Base-by-base conservation (phyloP, 2,888 invertebrate genomes). In the Melanostoma scalare region DNA sequence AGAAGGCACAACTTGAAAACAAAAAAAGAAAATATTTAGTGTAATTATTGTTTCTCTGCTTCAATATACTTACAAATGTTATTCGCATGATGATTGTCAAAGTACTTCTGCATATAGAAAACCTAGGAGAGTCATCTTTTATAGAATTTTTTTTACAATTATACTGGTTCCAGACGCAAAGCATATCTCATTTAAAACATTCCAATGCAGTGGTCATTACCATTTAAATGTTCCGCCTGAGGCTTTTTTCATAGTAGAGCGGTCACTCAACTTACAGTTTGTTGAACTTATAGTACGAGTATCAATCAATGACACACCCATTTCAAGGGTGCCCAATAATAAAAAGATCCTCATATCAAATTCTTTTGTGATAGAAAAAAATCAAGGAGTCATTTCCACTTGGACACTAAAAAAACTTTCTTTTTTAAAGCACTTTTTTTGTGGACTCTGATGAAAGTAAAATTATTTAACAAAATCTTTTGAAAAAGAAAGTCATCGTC, bases 121-220 rank as follows among this genome's bases (percentile, higher is more conserved):
- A 10, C 31, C 40, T 40, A n/a, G 10, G 55, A 33, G 38, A 42
- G 56, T n/a, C 46, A 46, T 58, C 58, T 80, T 78, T 65, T 78
- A 73, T 69, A 73, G 77, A 53, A 9, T 69, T 63, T 50, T 46
- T 38, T 9, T 10, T 9, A 46, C 6, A n/a, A 3, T 31, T 38
- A 53, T 67, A 74, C 73, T 20, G 67, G 76, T 82, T 76, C 20
- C 46, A 20, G n/a, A 10, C 4, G 6, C 6, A 31, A 1, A 2
- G 2, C 56, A 35, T 52, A 75, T 78, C 46, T 40, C 46, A 44
- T 30, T 68, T 56, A 50, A 48, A 48, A 35, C 67, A 79, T 79
- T 79, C 73, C 73, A 20, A 53, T 55, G 75, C 36, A 65, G 33
- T 44, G 38, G 75, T 80, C 63, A 75, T 76, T 81, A 60, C 44